Conservation (phyloP, 2,797 vertebrate species). For the Coreius guichenoti region DNA sequence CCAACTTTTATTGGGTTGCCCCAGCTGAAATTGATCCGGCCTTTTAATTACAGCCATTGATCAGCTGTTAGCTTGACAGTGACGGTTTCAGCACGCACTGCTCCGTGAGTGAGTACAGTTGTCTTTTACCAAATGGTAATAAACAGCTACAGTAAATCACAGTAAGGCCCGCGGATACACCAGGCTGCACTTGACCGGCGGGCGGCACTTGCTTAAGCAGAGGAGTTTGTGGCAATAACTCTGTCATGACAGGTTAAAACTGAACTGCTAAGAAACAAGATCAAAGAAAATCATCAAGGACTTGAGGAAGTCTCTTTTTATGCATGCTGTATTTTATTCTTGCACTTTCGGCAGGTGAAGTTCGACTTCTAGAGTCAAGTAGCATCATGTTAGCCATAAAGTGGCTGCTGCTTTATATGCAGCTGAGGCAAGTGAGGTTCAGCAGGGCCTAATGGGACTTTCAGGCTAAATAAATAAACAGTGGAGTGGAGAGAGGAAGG, state of each 20-base stretch:
- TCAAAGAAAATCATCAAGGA: slow-evolving; percentile 31
- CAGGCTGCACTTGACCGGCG: slow-evolving; percentile 34
- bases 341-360: slow-evolving; percentile 27
- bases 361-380: slow-evolving; percentile 57
- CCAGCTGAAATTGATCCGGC: slow-evolving; percentile 63
- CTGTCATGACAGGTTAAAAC: neutral
- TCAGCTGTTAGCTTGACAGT: slow-evolving; percentile 62
- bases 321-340: slow-evolving; percentile 19
- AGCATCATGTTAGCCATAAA: slow-evolving; percentile 51
- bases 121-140: slow-evolving; percentile 54
- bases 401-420: slow-evolving; percentile 71
- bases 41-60: slow-evolving; percentile 75
- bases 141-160: slow-evolving; percentile 56
- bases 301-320: slow-evolving; percentile 15
- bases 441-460: slow-evolving; percentile 70
- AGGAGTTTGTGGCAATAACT: slow-evolving; percentile 20
- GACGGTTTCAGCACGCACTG: slow-evolving; percentile 33
- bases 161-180: slow-evolving; percentile 11
- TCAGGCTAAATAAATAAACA: slow-evolving; percentile 79
- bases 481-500: slow-evolving; percentile 64
- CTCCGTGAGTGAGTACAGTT: slow-evolving; percentile 38
- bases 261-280: slow-evolving; percentile 4
- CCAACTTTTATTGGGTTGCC: slow-evolving; percentile 58
- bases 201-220: neutral
- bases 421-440: slow-evolving; percentile 66